Base-by-base conservation (phyloP, 2,888 invertebrate genomes). In the Athalia circularis region DNA sequence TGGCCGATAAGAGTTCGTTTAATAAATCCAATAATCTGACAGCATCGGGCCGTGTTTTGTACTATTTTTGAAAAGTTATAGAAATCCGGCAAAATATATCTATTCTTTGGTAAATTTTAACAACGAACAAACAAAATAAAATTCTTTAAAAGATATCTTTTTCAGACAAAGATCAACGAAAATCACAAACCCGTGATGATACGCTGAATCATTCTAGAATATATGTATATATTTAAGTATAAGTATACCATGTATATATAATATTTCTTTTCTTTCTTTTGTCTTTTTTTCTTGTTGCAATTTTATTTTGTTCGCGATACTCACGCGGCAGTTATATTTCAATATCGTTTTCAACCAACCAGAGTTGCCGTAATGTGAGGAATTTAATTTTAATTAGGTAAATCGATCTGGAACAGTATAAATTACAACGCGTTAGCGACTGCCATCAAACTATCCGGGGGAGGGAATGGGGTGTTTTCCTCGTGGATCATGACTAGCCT, bases 401-500 rank as follows among this genome's bases (percentile, higher is more conserved):
- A 45, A 67, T 68, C 47, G 47, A 57, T 72, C n/a, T 54, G 6
- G n/a, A 9, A 54, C 54, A 45, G 59, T 68, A n/a, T 3, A 52
- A 29, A 68, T 68, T 72, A 72, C 29, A 9, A 45, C 45, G 57
- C 9, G 13, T 47, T 59, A 72, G 59, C 11, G 59, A 57, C 45
- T 7, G 50, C 64, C 50, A 62, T 50, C 29, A 75, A 50, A 52
- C 43, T 75, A 65, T 80, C 67, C 47, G 92, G 90, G 67, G 94
- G 90, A 0, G 95, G 95, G 15, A 95, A 85, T 0, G 95, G 94
- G 0, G 94, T 94, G 82, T 95, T 93, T 84, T 95, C 95, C 89
- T 95, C 95, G 84, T 94, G 94, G 75, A 95, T 92, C 93, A 94
- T 94, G 80, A 92, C 92, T 81, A 94, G 86, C 80, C 93, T 93